Base-by-base conservation (phyloP, 2,797 vertebrate genomes). In the Microhierax caerulescens region DNA sequence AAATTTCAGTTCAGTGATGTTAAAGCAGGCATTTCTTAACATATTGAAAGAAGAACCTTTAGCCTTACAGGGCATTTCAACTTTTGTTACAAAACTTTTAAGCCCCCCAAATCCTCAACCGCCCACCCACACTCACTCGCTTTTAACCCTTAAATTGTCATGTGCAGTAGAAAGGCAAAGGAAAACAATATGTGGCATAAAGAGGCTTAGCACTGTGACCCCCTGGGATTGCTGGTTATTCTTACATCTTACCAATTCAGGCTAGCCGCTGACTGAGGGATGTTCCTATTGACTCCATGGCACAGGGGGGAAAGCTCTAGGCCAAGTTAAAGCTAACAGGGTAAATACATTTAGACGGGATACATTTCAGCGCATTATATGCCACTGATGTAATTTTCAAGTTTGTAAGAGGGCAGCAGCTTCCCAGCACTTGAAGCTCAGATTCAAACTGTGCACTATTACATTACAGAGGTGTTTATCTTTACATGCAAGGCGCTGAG, bases 21-120 rank as follows among this genome's bases (percentile, higher is more conserved):
- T 92, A 77, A 95, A 89, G 50, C 32, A 34, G 63, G 67, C 39
- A 84, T 61, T 97, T 95, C 57, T 68, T 69, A 47, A 77, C 7
- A 41, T 15, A 90, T 34, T 61, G 76, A 93, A 88, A 95, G 88
- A 90, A 63, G 94, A 90, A 96, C 94, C 83, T 89, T 94, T 59
- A 90, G 76, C 68, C 51, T 91, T 64, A 75, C 34, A 88, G 78
- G 87, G 77, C 64, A 79, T 89, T 94, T 92, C 69, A 79, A 73
- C 59, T 87, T 75, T 45, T 50, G 13, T 76, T 82, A 76, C 64
- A 85, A 93, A 94, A 68, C 78, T 77, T 77, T 90, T 88, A 95
- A 96, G 67, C 43, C 70, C 63, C 88, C 79, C 90, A 95, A 86
- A 90, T 59, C 85, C 81, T 81, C 90, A 94, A 5, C 51, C 79